Conservation (phyloP, 2,888 invertebrate species). For the Drosophila merina region DNA sequence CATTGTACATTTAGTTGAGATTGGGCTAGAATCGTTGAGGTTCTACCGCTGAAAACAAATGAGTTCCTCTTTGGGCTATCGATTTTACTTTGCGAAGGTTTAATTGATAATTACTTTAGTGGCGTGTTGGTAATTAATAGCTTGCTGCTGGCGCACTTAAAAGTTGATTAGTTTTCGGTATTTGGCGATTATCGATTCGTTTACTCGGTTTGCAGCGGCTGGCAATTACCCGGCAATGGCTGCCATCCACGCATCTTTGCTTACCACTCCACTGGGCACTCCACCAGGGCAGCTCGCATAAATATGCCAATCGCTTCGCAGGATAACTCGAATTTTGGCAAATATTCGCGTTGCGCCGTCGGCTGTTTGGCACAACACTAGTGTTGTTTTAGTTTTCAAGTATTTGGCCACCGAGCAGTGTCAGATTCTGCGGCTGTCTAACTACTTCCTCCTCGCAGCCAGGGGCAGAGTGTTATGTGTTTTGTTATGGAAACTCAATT, state of each 20-base stretch:
- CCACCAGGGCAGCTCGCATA: constrained; percentile 8
- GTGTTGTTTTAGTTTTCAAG: constrained; percentile 55
- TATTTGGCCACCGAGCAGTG: constrained; percentile 45
- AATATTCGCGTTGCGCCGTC: constrained; percentile 48
- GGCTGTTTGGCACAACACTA: constrained; percentile 62
- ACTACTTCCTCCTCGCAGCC: constrained; percentile 8
- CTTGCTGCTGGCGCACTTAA: not conserved
- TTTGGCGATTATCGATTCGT: constrained; percentile 11
- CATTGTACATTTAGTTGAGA: constrained; percentile 83
- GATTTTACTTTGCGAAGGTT: not conserved
- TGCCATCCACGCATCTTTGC: constrained; percentile 5
- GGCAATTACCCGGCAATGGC: constrained; percentile 35
- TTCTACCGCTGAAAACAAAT: not conserved
- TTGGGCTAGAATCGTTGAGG: not conserved
- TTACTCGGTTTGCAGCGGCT: constrained; percentile 8
- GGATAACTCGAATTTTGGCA: constrained; percentile 60
- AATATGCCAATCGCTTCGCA: constrained; percentile 37
- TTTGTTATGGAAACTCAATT: constrained; percentile 25
- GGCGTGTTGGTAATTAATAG: constrained; percentile 1
- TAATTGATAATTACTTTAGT: constrained; percentile 1
- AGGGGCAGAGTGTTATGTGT: constrained; percentile 25
- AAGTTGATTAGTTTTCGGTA: not conserved
- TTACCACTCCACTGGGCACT: not conserved
- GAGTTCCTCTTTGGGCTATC: not conserved
- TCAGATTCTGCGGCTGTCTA: constrained; percentile 41